These are phyloP conservation scores for Mesochorus sp. DNA, from an alignment of 2,888 invertebrate genomes.

Conservation along the genomic window DNA sequence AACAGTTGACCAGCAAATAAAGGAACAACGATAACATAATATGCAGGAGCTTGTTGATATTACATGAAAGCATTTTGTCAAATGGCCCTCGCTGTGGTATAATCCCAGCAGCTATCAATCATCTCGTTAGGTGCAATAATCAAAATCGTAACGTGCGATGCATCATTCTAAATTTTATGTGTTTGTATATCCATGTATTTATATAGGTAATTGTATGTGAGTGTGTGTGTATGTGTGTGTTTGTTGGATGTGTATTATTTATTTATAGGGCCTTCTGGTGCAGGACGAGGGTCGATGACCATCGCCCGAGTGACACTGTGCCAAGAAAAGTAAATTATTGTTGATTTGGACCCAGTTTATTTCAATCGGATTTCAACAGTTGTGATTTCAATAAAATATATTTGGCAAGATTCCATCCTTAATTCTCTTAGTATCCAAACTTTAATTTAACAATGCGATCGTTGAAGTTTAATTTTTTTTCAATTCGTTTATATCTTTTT, in stretches of 20 bases:
- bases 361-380: not conserved
- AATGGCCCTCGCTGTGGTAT: constrained; percentile 14
- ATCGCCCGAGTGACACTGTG: not conserved
- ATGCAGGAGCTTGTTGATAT: not conserved
- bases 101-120: constrained; percentile 40
- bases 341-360: not conserved
- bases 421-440: no score
- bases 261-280: constrained; percentile 2
- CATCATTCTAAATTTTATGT: constrained; percentile 13
- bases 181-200: not conserved
- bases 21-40: constrained; percentile 4
- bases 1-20: not conserved
- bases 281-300: constrained; percentile 6
- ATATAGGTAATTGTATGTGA: not conserved
- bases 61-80: constrained; percentile 3
- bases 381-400: not conserved
- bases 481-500: no score
- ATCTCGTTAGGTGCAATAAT: constrained; percentile 49
- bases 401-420: not conserved
- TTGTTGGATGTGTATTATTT: not conserved
- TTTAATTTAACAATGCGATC: no score
- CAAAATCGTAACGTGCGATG: not conserved
- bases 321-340: not conserved
- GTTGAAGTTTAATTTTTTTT: no score
- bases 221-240: not conserved